phyloP scores from a whole-genome alignment of 2,888 invertebrate genomes.

The Diarsia rubi region DNA sequence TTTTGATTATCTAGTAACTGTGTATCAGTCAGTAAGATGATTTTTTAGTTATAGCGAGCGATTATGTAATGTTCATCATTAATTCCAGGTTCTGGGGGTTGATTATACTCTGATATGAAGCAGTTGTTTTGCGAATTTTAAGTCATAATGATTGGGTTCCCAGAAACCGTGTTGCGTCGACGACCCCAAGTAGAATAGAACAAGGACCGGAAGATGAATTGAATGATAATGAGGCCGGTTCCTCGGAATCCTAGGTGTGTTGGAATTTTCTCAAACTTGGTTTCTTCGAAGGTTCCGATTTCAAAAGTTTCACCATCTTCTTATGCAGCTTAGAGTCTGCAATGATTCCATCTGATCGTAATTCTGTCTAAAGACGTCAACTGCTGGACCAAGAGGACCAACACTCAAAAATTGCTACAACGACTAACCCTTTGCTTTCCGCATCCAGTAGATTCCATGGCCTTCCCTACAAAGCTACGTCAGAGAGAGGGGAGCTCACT shows the following conservation, averaged over 20 bases:
- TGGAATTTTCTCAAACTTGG: background rate
- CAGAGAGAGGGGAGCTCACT: background rate
- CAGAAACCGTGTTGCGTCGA: background rate
- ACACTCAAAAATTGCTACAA: background rate
- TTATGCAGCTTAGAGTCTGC: background rate
- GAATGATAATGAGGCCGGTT: background rate
- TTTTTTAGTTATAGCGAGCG: constrained; percentile 16
- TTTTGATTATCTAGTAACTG: constrained; percentile 42
- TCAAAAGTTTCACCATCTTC: background rate
- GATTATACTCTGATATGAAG: constrained; percentile 16
- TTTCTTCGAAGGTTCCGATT: background rate
- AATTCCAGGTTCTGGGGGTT: background rate
- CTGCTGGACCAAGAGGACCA: rapidly evolving
- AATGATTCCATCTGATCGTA: background rate
- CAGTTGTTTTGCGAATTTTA: background rate
- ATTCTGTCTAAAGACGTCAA: background rate
- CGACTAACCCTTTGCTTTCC: background rate
- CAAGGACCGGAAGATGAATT: background rate
- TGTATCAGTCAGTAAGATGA: constrained; percentile 42
- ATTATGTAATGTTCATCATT: constrained; percentile 33
- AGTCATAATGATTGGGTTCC: background rate
- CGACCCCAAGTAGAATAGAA: background rate
- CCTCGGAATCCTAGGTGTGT: no score
- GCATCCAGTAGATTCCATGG: background rate
- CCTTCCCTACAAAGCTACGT: no score